phyloP scores from a whole-genome alignment of 2,797 vertebrate genomes.

The Cyclura pinguis region DNA sequence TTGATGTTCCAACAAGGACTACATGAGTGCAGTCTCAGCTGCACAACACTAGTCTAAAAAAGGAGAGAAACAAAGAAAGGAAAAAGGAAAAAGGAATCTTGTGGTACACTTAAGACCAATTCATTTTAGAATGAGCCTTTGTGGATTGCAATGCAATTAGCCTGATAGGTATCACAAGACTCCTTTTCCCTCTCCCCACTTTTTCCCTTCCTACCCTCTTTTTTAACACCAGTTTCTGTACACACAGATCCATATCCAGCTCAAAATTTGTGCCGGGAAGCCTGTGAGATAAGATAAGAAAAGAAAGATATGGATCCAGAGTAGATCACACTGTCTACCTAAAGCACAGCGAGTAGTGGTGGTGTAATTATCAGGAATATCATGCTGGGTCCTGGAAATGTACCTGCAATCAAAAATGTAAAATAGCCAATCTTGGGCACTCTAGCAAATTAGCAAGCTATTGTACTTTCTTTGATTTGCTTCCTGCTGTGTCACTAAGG shows the following conservation, averaged over 20 bases:
- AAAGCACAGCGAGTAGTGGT: not conserved
- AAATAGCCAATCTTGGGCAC: constrained; percentile 15
- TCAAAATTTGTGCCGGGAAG: not conserved
- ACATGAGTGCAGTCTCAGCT: not conserved
- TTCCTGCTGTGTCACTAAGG: constrained; percentile 38
- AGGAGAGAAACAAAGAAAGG: too few species aligned
- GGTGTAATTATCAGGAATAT: not conserved
- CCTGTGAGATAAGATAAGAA: constrained; percentile 7
- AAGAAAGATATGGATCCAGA: not conserved
- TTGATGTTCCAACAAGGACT: not conserved
- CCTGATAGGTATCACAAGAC: too few species aligned
- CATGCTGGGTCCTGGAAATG: constrained; percentile 10
- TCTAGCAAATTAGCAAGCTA: constrained; percentile 43
- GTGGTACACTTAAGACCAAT: too few species aligned
- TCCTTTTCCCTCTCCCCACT: too few species aligned
- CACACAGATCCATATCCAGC: not conserved
- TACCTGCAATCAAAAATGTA: constrained; percentile 35
- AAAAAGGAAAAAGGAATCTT: too few species aligned
- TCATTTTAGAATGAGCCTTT: too few species aligned
- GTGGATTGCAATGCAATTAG: too few species aligned
- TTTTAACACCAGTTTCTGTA: not conserved
- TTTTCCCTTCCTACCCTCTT: too few species aligned
- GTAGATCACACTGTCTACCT: not conserved
- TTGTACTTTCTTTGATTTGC: constrained; percentile 49
- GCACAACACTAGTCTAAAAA: not conserved